Conservation (phyloP, 1,140 invertebrate species). For the Hermetia illucens region DNA sequence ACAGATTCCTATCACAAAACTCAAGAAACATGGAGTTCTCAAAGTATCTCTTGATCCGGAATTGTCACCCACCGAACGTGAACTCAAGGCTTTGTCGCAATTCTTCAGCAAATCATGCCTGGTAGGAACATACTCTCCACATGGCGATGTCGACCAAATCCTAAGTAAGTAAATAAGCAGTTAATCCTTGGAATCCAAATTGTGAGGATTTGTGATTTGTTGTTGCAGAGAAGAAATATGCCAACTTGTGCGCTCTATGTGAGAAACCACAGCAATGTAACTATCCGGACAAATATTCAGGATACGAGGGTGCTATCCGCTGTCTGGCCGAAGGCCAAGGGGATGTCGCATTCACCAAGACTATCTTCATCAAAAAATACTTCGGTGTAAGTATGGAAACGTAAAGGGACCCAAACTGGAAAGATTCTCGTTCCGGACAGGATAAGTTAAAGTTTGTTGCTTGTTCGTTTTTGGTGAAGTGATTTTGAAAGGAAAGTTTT, state of each 20-base stretch:
- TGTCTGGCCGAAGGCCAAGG: slow-evolving; percentile 66
- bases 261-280: slow-evolving; percentile 57
- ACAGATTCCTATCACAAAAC: slow-evolving; percentile 48
- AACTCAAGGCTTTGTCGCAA: slow-evolving; percentile 51
- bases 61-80: slow-evolving; percentile 58
- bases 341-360: slow-evolving; percentile 72
- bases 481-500: too few species aligned
- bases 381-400: slow-evolving; percentile 53
- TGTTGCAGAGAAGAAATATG: slow-evolving; percentile 49
- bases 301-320: slow-evolving; percentile 67
- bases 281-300: slow-evolving; percentile 67
- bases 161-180: slow-evolving; percentile 43
- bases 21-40: slow-evolving; percentile 51
- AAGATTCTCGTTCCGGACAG: too few species aligned
- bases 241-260: slow-evolving; percentile 57
- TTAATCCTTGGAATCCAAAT: too few species aligned
- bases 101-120: slow-evolving; percentile 64
- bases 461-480: too few species aligned
- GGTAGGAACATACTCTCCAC: slow-evolving; percentile 63
- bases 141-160: slow-evolving; percentile 47
- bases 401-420: too few species aligned
- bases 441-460: too few species aligned
- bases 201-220: slow-evolving; percentile 2
- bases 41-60: slow-evolving; percentile 46
- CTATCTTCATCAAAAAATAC: slow-evolving; percentile 61